phyloP scores from a whole-genome alignment of 2,888 invertebrate species.

The Drosophila trichaetosa region DNA sequence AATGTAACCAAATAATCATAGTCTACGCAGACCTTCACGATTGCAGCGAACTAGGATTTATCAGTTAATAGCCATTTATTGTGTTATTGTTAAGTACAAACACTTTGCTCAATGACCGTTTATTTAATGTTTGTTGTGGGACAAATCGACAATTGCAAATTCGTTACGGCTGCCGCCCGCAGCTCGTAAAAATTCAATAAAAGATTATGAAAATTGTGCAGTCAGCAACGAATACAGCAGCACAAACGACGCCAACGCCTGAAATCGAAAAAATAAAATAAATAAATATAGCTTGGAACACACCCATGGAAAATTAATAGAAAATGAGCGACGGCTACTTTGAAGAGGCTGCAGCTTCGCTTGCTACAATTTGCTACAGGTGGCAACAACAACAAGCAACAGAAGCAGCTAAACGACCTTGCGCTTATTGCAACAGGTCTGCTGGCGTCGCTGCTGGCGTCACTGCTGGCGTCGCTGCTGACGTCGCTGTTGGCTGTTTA shows the following conservation, averaged over 20 bases:
- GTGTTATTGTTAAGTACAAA: constrained; percentile 59
- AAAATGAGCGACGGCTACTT: constrained; percentile 47
- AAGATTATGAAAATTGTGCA: constrained; percentile 75
- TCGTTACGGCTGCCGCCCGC: constrained; percentile 66
- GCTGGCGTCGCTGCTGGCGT: constrained; percentile 19
- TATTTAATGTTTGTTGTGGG: constrained; percentile 49
- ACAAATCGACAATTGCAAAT: constrained; percentile 59
- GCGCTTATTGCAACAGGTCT: constrained; percentile 72
- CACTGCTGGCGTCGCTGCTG: constrained; percentile 34
- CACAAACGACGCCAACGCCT: constrained; percentile 49
- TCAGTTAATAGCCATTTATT: constrained; percentile 38
- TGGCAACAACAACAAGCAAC: constrained; percentile 38
- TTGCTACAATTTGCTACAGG: constrained; percentile 73
- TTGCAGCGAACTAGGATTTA: constrained; percentile 12
- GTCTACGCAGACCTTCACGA: not conserved
- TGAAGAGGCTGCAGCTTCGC: constrained; percentile 65
- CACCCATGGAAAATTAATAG: constrained; percentile 64
- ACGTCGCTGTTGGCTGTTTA: constrained; percentile 46
- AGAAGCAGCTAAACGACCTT: constrained; percentile 68
- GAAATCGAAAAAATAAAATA: constrained; percentile 31
- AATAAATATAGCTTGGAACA: constrained; percentile 43
- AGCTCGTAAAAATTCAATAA: constrained; percentile 65
- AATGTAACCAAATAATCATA: constrained; percentile 1
- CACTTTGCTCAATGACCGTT: constrained; percentile 66
- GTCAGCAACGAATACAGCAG: constrained; percentile 32